Conservation (phyloP, 1,140 invertebrate genomes). For the Laupala kohalensis region DNA sequence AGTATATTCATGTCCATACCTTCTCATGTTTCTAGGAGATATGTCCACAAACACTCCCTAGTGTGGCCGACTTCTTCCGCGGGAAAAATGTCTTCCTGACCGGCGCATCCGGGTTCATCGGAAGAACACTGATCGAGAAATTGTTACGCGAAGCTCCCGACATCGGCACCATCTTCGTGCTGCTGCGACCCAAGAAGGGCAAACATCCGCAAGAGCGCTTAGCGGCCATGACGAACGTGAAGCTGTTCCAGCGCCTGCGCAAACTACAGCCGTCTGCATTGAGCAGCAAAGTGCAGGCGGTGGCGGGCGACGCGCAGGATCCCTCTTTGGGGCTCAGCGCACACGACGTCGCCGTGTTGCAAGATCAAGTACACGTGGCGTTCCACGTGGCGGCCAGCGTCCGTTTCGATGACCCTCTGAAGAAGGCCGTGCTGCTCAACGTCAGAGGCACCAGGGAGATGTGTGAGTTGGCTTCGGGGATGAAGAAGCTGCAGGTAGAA, state of each 20-base stretch:
- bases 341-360: conserved; percentile 31
- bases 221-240: too few species aligned
- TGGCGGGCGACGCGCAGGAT: conserved; percentile 37
- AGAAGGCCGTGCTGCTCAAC: conserved; percentile 17
- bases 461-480: conserved; percentile 23
- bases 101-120: too few species aligned
- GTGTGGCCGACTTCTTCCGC: too few species aligned
- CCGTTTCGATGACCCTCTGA: conserved; percentile 17
- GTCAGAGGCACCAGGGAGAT: conserved; percentile 15
- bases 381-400: conserved; percentile 52
- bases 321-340: conserved; percentile 35
- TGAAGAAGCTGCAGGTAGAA: conserved; percentile 22
- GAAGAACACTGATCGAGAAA: too few species aligned
- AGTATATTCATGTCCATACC: too few species aligned
- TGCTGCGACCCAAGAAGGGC: too few species aligned
- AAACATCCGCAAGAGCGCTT: too few species aligned
- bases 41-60: too few species aligned
- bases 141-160: too few species aligned
- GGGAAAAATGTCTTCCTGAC: too few species aligned
- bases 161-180: too few species aligned
- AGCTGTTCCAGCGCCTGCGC: conserved; percentile 44
- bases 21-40: too few species aligned
- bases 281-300: not conserved
- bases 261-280: conserved; percentile 20
- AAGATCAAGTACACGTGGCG: conserved; percentile 37